These are phyloP conservation scores for Gambusia yucatana DNA, from an alignment of 2,797 vertebrate genomes.

Conservation along the genomic window DNA sequence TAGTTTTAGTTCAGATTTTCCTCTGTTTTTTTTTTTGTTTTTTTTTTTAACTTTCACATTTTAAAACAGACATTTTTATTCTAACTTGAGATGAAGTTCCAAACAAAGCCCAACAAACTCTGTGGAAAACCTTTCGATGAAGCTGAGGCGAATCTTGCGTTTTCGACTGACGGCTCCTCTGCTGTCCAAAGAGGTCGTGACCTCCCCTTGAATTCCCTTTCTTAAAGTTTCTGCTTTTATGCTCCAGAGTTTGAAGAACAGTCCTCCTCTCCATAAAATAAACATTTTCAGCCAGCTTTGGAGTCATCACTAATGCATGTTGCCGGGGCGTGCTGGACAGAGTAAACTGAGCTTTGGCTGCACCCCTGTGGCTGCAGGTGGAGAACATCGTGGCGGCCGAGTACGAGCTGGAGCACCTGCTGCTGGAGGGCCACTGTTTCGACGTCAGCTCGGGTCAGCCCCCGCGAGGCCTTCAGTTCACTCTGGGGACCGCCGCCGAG, in stretches of 20 bases:
- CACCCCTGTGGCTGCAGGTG: constrained; percentile 78
- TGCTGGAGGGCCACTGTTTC: constrained; percentile 96
- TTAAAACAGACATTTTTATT: background rate
- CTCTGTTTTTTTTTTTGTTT: background rate
- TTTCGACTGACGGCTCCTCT: background rate
- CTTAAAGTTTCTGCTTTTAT: constrained; percentile 3
- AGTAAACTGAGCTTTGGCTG: background rate
- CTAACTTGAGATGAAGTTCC: background rate
- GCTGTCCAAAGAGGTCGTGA: background rate
- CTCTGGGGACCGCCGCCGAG: constrained; percentile 87
- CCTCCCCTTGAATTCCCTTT: background rate
- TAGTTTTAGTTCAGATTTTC: background rate
- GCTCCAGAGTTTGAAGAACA: background rate
- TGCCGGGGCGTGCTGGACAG: background rate
- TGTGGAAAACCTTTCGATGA: background rate
- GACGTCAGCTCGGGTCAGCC: constrained; percentile 97
- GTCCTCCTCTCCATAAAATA: background rate
- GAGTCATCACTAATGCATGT: background rate
- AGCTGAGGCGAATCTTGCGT: background rate
- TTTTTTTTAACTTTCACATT: background rate
- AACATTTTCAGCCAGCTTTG: background rate
- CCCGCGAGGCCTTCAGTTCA: constrained; percentile 95
- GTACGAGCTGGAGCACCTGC: constrained; percentile 93
- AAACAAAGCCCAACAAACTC: background rate
- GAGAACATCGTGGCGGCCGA: constrained; percentile 91